phyloP scores from a whole-genome alignment of 2,113 vertebrate genomes.

The Engraulis encrasicolus region DNA sequence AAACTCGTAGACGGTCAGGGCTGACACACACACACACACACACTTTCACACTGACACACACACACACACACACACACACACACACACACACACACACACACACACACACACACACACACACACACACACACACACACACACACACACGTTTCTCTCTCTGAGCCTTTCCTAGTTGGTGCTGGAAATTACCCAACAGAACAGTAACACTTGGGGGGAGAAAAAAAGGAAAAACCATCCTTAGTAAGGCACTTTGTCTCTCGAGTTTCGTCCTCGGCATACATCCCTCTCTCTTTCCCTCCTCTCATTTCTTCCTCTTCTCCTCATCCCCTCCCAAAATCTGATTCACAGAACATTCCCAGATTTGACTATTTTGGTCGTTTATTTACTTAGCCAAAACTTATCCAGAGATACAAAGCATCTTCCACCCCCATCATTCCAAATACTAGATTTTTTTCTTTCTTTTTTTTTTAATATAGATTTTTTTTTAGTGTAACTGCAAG shows the following conservation, averaged over 20 bases:
- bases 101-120: background rate
- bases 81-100: background rate
- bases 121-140: background rate
- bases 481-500: conserved; percentile 80
- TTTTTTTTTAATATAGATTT: conserved; percentile 53
- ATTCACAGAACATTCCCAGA: conserved; percentile 48
- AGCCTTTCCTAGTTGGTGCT: conserved; percentile 65
- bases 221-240: conserved; percentile 73
- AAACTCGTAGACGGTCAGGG: conserved; percentile 46
- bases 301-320: conserved; percentile 39
- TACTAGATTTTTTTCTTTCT: conserved; percentile 58
- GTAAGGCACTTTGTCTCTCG: conserved; percentile 81
- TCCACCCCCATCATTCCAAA: conserved; percentile 43
- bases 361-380: conserved; percentile 66
- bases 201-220: conserved; percentile 70
- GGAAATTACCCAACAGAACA: conserved; percentile 74
- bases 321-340: conserved; percentile 26
- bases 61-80: background rate
- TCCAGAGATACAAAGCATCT: conserved; percentile 67
- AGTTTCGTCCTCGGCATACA: conserved; percentile 33
- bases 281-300: conserved; percentile 16
- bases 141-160: conserved; percentile 58
- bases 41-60: no score
- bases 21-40: background rate
- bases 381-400: conserved; percentile 66